Evolutionary conservation across 2,113 vertebrate genomes (phyloP), one percentile per base, ranked within the genome.

Genomic region (Semicossyphus pulcher): DNA sequence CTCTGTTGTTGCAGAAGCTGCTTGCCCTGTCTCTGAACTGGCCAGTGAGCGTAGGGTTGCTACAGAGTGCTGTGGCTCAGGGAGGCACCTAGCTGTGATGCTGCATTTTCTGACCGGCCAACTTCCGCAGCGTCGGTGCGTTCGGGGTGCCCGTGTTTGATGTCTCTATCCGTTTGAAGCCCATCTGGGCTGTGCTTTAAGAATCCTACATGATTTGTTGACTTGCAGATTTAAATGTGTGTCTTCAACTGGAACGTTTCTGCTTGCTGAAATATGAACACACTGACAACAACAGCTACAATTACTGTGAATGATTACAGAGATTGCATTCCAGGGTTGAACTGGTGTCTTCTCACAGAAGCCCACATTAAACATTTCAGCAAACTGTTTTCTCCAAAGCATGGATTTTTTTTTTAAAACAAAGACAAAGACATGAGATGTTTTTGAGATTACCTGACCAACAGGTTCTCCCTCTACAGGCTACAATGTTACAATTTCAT

Each of bases 11-110:
- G 76, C 63, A 61, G 53, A 83, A 73, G 52, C 49, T 29, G 67
- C 60, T 29, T 72, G 70, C 18, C 65, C 54, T n/a, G 59, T 71
- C 66, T 65, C 53, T 87, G 80, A 84, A 85, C 69, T 53, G 83
- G 51, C 77, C 77, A 56, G 54, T 9, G 25, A 78, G 54, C 9
- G n/a, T 23, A 18, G 23, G 59, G 56, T 26, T 81, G 45, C 34
- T 47, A 41, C 54, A 23, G 48, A 66, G 41, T 14, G 58, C 18
- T 34, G 34, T 7, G 5, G 36, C 56, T 45, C 28, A 59, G 39
- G 16, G 36, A 53, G 73, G 14, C 41, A 14, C 48, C 61, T 45
- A 53, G 29, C 53, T 29, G 5, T 53, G 71, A 78, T 21, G 45
- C 51, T 15, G 42, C 34, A 70, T 45, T 75, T n/a, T 64, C 47